A percentile compares a stretch with the other conserved stretches of the same genome.
Evolutionary conservation across 1,140 invertebrate genomes (phyloP).

Genomic region (Tachypleus tridentatus): DNA sequence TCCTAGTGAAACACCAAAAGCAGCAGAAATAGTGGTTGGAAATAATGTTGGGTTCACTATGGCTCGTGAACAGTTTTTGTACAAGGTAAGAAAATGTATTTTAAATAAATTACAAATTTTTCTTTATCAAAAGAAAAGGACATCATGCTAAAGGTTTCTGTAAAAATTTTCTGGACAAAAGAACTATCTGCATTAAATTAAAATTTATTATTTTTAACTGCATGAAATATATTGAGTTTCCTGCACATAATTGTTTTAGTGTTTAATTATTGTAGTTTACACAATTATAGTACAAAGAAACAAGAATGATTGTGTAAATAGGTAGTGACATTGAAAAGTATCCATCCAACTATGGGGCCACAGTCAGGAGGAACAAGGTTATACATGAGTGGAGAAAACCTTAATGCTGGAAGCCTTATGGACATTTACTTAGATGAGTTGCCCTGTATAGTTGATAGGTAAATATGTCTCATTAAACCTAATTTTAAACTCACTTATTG

Average conservation of each 20-base stretch:
- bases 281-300: too few species aligned
- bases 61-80: constrained; percentile 76
- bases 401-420: constrained; percentile 86
- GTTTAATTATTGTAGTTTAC: too few species aligned
- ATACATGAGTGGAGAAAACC: constrained; percentile 74
- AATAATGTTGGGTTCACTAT: constrained; percentile 79
- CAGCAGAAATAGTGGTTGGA: constrained; percentile 73
- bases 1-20: constrained; percentile 53
- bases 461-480: constrained; percentile 32
- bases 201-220: too few species aligned
- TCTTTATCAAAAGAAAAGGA: too few species aligned
- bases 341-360: constrained; percentile 77
- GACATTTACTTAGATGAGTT: constrained; percentile 77
- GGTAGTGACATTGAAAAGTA: constrained; percentile 61
- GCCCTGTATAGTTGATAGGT: constrained; percentile 69
- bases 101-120: too few species aligned
- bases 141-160: too few species aligned
- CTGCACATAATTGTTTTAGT: too few species aligned
- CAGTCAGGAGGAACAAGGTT: constrained; percentile 86
- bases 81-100: constrained; percentile 44
- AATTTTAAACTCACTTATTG: too few species aligned
- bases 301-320: constrained; percentile 23
- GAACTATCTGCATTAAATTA: too few species aligned
- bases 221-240: too few species aligned
- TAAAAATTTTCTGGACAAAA: too few species aligned